These are phyloP conservation scores for Erpornis zantholeuca DNA, from an alignment of 2,113 vertebrate genomes.

Conservation along the genomic window DNA sequence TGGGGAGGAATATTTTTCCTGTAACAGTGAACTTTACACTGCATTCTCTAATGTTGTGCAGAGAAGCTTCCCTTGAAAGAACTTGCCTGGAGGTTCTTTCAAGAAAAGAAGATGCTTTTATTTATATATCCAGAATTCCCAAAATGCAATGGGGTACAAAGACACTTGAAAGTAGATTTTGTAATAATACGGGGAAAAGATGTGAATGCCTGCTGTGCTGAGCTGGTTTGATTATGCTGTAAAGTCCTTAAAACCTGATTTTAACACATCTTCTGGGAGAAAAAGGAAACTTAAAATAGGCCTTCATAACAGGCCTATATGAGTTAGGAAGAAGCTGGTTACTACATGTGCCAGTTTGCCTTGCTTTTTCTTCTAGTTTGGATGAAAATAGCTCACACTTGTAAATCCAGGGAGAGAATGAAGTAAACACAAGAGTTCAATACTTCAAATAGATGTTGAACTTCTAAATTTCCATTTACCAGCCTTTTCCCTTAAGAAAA, in stretches of 20 bases:
- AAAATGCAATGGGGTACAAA: background rate
- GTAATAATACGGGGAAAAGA: slow-evolving; percentile 2
- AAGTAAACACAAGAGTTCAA: background rate
- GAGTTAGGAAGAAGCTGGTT: background rate
- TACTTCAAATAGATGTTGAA: background rate
- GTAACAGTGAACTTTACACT: background rate
- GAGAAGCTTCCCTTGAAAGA: slow-evolving; percentile 20
- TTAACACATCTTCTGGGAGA: slow-evolving; percentile 5
- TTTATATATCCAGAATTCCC: slow-evolving; percentile 22
- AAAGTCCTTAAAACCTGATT: slow-evolving; percentile 6
- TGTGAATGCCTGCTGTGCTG: background rate
- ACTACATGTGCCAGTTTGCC: background rate
- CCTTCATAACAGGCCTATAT: background rate
- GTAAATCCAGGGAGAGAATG: background rate
- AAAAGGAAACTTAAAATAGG: background rate
- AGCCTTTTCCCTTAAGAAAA: background rate
- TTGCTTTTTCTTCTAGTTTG: background rate
- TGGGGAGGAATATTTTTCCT: background rate
- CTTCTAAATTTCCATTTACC: slow-evolving; percentile 11
- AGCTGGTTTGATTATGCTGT: background rate
- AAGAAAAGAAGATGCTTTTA: slow-evolving; percentile 32
- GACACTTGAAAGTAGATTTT: slow-evolving; percentile 31
- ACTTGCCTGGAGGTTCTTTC: background rate
- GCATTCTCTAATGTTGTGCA: background rate
- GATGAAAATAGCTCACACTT: background rate